Evolutionary conservation across 2,888 invertebrate species (phyloP).

Genomic region (Archaeoteleia sp.): DNA sequence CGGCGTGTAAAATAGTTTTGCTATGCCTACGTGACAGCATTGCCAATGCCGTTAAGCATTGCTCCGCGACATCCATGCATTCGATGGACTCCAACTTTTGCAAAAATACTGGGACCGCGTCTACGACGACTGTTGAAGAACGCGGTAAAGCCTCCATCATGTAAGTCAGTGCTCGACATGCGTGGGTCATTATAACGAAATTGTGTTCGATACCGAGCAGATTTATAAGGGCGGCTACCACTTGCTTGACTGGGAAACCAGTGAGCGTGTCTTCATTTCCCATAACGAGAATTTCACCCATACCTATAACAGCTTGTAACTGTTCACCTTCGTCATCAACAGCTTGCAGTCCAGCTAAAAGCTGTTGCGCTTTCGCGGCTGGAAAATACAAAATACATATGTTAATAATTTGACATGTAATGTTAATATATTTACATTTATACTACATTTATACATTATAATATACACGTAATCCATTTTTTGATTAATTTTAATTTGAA

Average conservation of each 20-base stretch:
- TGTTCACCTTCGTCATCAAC: constrained; percentile 97
- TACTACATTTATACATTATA: too few species aligned
- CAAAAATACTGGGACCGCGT: constrained; percentile 97
- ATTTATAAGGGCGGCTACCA: constrained; percentile 94
- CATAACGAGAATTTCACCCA: constrained; percentile 99
- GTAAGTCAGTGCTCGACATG: constrained; percentile 97
- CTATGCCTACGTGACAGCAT: constrained; percentile 97
- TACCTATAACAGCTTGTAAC: constrained; percentile 96
- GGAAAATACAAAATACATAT: constrained; percentile 45
- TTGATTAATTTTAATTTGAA: too few species aligned
- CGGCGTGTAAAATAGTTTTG: constrained; percentile 95
- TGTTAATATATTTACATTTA: too few species aligned
- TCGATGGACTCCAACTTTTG: constrained; percentile 98
- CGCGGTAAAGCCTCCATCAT: constrained; percentile 99
- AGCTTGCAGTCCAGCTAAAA: constrained; percentile 93
- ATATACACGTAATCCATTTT: too few species aligned
- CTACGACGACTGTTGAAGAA: constrained; percentile 95
- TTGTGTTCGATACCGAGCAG: constrained; percentile 97
- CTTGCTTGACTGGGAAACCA: constrained; percentile 98
- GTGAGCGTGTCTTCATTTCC: constrained; percentile 98
- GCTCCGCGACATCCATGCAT: constrained; percentile 99
- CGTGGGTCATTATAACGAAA: constrained; percentile 99
- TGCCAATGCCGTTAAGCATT: constrained; percentile 96
- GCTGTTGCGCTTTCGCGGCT: constrained; percentile 94
- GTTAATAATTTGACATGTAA: not conserved